Conservation (phyloP, 2,888 invertebrate species). For the Sminthurinus aureus region DNA sequence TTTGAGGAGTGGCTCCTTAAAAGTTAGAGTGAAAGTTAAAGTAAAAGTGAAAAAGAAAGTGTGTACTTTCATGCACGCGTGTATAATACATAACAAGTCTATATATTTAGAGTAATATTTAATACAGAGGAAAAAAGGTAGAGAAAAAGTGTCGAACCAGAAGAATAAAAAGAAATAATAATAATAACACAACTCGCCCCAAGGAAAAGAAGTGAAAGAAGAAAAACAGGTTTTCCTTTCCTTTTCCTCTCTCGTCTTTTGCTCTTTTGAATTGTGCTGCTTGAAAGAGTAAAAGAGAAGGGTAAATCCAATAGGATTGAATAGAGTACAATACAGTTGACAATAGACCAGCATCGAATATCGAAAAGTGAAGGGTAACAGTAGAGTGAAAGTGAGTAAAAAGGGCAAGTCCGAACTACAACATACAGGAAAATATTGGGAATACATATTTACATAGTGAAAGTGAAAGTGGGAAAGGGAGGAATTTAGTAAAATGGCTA, state of each 20-base stretch:
- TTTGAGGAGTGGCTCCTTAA: too few species aligned
- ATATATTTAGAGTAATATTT: too few species aligned
- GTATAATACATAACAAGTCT: too few species aligned
- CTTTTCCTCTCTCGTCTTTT: neutral
- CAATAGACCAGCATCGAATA: too few species aligned
- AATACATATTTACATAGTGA: neutral
- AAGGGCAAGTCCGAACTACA: neutral
- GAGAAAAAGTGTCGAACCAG: too few species aligned
- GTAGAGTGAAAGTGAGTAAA: neutral
- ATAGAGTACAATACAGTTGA: too few species aligned
- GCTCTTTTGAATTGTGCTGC: neutral
- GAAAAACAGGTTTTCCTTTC: neutral
- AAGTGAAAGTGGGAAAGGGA: neutral
- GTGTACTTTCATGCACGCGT: too few species aligned
- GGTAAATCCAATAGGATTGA: too few species aligned
- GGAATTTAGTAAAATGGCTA: slow-evolving; percentile 51
- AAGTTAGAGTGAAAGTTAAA: too few species aligned
- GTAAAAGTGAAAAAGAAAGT: too few species aligned
- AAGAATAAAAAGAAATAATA: neutral
- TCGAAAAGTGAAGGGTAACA: neutral
- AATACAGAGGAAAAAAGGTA: too few species aligned
- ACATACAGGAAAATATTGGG: neutral
- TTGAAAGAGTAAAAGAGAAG: too few species aligned
- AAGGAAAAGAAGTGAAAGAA: neutral
- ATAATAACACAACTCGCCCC: neutral